Conservation (phyloP, 2,888 invertebrate genomes). For the Portevinia maculata region DNA sequence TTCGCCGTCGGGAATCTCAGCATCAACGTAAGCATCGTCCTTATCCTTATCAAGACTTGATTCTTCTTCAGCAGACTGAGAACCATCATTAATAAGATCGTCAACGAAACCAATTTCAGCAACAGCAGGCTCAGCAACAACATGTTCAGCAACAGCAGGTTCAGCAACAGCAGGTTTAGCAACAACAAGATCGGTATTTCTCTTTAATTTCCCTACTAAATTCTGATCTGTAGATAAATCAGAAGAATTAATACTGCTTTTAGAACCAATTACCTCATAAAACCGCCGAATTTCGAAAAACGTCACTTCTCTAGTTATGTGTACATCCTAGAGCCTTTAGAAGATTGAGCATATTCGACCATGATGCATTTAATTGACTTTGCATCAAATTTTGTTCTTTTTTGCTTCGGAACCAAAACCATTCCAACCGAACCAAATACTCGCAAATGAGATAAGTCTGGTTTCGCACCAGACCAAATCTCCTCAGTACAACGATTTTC, state of each 20-base stretch:
- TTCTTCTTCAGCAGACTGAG: not conserved
- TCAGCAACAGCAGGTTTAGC: too few species aligned
- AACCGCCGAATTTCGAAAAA: constrained; percentile 7
- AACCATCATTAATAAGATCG: not conserved
- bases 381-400: constrained; percentile 13
- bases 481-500: constrained; percentile 78
- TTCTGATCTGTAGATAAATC: constrained; percentile 6
- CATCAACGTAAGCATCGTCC: not conserved
- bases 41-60: not conserved
- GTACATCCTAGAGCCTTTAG: constrained; percentile 13
- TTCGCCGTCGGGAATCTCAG: not conserved
- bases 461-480: constrained; percentile 79
- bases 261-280: constrained; percentile 1
- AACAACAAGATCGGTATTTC: constrained; percentile 9
- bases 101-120: not conserved
- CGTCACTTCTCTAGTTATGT: constrained; percentile 17
- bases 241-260: not conserved
- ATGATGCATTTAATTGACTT: constrained; percentile 30
- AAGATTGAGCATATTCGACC: constrained; percentile 10
- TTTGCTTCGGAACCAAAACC: constrained; percentile 27
- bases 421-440: constrained; percentile 78
- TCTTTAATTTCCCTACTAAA: constrained; percentile 27
- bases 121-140: not conserved
- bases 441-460: constrained; percentile 76
- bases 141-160: not conserved